Conservation (phyloP, 2,113 vertebrate genomes). For the Enhydra lutris region DNA sequence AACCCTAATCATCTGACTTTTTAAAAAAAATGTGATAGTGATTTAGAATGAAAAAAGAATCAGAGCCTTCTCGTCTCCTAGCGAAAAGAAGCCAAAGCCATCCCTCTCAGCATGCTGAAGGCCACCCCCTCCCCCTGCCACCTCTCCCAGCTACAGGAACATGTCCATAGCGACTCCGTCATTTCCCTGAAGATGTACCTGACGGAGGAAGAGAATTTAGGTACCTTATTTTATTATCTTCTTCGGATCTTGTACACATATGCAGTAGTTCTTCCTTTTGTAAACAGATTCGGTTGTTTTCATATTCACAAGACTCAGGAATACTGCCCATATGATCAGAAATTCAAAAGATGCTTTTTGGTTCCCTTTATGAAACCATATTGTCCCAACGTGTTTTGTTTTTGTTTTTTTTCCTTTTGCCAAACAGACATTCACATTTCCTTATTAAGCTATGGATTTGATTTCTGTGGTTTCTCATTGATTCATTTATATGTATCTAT, state of each 20-base stretch:
- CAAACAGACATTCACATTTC: neutral
- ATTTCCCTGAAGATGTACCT: neutral
- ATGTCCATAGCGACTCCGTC: fast-evolving
- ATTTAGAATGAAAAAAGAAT: neutral
- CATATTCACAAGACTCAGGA: neutral
- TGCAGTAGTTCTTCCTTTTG: neutral
- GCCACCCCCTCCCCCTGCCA: too few relatives aligned
- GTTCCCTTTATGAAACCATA: neutral
- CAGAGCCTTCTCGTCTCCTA: neutral
- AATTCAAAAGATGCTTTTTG: neutral
- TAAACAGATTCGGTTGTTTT: neutral
- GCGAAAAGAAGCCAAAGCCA: neutral
- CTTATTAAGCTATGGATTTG: neutral
- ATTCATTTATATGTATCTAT: neutral
- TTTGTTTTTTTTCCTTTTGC: neutral
- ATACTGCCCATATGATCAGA: neutral
- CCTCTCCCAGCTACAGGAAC: neutral
- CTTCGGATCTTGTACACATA: neutral
- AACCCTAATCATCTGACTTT: neutral
- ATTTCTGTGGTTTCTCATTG: neutral
- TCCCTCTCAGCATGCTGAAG: neutral
- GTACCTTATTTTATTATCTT: neutral
- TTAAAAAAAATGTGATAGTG: neutral
- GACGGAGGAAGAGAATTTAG: neutral
- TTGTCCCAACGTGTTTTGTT: neutral